A percentile compares a stretch with the other conserved stretches of the same genome.
Evolutionary conservation across 1,140 invertebrate species (phyloP).

Genomic region (Euschistus heros): DNA sequence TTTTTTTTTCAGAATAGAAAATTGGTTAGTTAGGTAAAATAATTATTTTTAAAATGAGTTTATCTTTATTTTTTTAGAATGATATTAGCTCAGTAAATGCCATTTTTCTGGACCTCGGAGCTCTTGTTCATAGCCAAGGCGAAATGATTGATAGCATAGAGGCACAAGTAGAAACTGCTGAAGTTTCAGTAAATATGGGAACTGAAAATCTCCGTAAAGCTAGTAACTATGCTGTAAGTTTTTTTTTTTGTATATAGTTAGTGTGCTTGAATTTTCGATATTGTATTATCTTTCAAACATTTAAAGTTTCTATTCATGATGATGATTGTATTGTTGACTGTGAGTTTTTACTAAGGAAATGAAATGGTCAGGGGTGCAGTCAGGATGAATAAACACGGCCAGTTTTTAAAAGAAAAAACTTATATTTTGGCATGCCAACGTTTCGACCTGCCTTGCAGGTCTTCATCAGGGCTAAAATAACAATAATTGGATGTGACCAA

Average conservation of each 20-base stretch:
- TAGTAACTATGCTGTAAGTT: conserved; percentile 35
- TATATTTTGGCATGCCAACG: no score
- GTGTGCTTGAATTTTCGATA: not conserved
- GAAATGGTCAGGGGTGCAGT: no score
- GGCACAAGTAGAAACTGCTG: conserved; percentile 84
- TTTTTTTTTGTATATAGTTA: not conserved
- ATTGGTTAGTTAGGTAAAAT: no score
- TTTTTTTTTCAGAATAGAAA: not conserved
- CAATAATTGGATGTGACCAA: no score
- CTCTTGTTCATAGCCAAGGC: conserved; percentile 95
- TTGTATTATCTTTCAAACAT: not conserved
- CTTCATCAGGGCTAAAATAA: no score
- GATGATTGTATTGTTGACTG: not conserved
- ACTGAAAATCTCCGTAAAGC: conserved; percentile 70
- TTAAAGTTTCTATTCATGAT: not conserved
- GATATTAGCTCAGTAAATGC: conserved; percentile 94
- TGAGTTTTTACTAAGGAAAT: no score
- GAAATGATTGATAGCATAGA: conserved; percentile 94
- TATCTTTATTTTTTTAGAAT: conserved; percentile 45
- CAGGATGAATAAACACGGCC: no score
- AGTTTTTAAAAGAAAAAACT: no score
- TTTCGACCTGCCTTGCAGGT: no score
- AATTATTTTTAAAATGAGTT: not conserved
- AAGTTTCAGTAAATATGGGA: conserved; percentile 73
- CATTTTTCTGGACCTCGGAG: conserved; percentile 95